phyloP scores from a whole-genome alignment of 1,140 invertebrate species.

The Lucilia sericata region DNA sequence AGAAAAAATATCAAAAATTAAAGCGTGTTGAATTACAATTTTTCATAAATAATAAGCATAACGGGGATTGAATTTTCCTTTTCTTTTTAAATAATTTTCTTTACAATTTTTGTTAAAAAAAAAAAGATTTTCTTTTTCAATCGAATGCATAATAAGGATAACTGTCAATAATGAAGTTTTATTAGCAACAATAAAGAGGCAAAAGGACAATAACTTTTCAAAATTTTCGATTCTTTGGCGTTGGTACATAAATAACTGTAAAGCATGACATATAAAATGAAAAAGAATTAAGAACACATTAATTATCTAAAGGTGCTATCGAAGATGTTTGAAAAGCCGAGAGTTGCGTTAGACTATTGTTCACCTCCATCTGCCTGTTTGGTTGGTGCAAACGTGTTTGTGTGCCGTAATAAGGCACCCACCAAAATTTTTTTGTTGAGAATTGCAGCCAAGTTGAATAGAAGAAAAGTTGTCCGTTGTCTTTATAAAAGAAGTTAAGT shows the following conservation, averaged over 20 bases:
- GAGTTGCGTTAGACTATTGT: neutral
- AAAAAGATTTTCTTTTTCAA: conserved; percentile 28
- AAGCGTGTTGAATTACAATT: conserved; percentile 50
- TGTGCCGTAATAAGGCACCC: neutral
- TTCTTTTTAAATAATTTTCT: neutral
- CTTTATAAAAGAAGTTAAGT: neutral
- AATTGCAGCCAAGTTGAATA: neutral
- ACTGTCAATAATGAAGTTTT: conserved; percentile 27
- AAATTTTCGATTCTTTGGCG: neutral
- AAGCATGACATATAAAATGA: neutral
- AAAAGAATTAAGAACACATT: conserved; percentile 18
- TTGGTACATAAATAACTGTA: conserved; percentile 45
- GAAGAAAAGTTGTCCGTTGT: neutral
- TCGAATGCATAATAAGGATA: neutral
- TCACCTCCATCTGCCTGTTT: neutral
- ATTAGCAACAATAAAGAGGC: neutral
- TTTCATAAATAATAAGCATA: conserved; percentile 51
- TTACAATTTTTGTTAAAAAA: neutral
- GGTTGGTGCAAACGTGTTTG: neutral
- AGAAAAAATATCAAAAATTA: neutral
- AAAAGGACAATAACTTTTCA: neutral
- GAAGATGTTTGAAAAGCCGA: neutral
- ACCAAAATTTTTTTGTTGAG: neutral
- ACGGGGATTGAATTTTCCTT: conserved; percentile 28
- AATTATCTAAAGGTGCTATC: conserved; percentile 14